These are phyloP conservation scores for Gonioctena quinquepunctata DNA, from an alignment of 1,140 invertebrate genomes.

Conservation along the genomic window DNA sequence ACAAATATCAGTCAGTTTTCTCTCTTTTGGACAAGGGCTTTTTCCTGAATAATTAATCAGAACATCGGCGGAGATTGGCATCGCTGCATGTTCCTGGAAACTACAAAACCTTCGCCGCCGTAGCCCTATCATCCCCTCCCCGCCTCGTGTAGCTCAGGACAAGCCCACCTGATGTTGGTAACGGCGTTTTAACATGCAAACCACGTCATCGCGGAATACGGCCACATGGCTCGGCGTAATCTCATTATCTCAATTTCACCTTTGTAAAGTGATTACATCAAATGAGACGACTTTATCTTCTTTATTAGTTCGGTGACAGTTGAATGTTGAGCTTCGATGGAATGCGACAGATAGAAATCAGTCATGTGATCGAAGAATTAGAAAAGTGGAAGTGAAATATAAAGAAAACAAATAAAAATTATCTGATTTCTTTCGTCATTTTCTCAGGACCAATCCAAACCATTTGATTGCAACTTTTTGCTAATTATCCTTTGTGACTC, in stretches of 20 bases:
- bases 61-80: constrained; percentile 6
- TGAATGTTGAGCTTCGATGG: not conserved
- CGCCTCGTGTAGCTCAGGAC: constrained; percentile 44
- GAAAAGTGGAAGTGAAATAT: too few relatives aligned
- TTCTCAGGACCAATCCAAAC: too few relatives aligned
- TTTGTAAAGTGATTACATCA: constrained; percentile 20
- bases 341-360: too few relatives aligned
- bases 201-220: constrained; percentile 34
- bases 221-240: constrained; percentile 33
- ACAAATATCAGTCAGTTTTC: too few relatives aligned
- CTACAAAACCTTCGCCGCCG: constrained; percentile 43
- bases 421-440: too few relatives aligned
- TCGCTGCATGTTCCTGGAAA: not conserved
- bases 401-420: too few relatives aligned
- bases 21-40: too few relatives aligned
- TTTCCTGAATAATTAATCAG: not conserved
- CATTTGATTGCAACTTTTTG: too few relatives aligned
- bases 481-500: too few relatives aligned
- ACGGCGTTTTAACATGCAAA: constrained; percentile 48
- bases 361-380: too few relatives aligned
- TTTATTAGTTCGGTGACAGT: not conserved
- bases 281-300: constrained; percentile 12
- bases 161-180: constrained; percentile 47
- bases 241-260: constrained; percentile 39
- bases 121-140: constrained; percentile 23